Conservation (phyloP, 2,888 invertebrate species). For the Isotomurus palustris region DNA sequence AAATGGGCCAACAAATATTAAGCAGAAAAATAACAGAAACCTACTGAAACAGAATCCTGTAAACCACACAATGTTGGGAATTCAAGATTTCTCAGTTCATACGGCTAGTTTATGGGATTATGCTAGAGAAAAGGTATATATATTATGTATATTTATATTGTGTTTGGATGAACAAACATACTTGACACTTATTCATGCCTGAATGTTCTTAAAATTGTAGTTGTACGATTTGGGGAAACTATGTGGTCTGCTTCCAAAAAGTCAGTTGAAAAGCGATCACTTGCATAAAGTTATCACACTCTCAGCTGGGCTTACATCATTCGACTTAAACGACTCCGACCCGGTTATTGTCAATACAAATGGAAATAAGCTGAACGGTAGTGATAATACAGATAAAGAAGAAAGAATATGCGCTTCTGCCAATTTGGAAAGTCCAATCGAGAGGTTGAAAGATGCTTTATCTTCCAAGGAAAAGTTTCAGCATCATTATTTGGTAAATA, state of each 20-base stretch:
- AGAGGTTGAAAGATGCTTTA: conserved; percentile 80
- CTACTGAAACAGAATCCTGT: background rate
- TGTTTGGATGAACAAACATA: background rate
- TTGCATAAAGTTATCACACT: conserved; percentile 84
- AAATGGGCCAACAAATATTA: conserved; percentile 14
- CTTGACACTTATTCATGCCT: background rate
- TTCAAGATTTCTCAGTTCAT: conserved; percentile 58
- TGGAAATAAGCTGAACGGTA: conserved; percentile 22
- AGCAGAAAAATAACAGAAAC: background rate
- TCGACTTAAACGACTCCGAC: conserved; percentile 19
- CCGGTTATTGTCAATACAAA: conserved; percentile 17
- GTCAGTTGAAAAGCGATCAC: conserved; percentile 76
- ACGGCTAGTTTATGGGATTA: conserved; percentile 84
- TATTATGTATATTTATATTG: background rate
- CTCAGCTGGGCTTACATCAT: conserved; percentile 70
- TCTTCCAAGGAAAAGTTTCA: conserved; percentile 85
- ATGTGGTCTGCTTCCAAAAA: conserved; percentile 84
- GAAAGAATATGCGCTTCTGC: conserved; percentile 4
- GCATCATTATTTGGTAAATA: conserved; percentile 71
- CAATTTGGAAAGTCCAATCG: conserved; percentile 60
- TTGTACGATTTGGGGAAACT: conserved; percentile 77
- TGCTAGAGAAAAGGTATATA: conserved; percentile 72
- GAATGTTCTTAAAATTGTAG: too few relatives aligned
- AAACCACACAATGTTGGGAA: conserved; percentile 28
- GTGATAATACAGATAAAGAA: conserved; percentile 1